Base-by-base conservation (phyloP, 2,888 invertebrate species). In the Synanthedon tipuliformis region DNA sequence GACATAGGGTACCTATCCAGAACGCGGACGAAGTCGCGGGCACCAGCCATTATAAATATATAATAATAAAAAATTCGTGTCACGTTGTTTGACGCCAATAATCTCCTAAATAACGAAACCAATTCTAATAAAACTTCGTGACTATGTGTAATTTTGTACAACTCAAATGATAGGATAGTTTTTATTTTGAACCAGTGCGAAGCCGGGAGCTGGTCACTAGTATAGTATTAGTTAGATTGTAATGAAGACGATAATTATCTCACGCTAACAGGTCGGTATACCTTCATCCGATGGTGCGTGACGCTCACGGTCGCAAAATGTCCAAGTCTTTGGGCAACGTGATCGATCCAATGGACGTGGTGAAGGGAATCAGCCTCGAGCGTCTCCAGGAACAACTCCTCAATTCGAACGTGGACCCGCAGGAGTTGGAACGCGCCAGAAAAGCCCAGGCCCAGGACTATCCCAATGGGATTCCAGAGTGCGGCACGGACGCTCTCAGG, bases 271-370 rank as follows among this genome's bases (percentile, higher is more conserved):
- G 93, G 61, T 93, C 97, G 84, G 92, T 99, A 0, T 96, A 96
- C 70, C 89, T 99, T 12, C 99, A 99, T 81, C 97, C 99, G 0
- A 96, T 99, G 90, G 94, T 99, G 1, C 92, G 99, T 53, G 99
- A 99, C 81, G 96, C 98, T 0, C 97, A 98, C 75, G 99, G 99
- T 0, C 91, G 98, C 53, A 99, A 99, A 87, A 99, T 99, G 99
- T 98, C 97, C 62, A 99, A 99, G 78, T 98, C 98, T 0, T 87
- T 99, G 56, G 99, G 99, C 53, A 99, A 99, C 76, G 98, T 99
- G 3, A 95, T 99, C 61, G 97, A 98, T 81, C 99, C 99, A 0
- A 91, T 98, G 80, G 96, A 99, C 78, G 97, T 99, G 1, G 97
- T 99, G 54, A 85, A 88, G 7, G 99, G 99, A 3, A 93, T 95